Base-by-base conservation (phyloP, 2,888 invertebrate species). In the Conops quadrifasciatus region DNA sequence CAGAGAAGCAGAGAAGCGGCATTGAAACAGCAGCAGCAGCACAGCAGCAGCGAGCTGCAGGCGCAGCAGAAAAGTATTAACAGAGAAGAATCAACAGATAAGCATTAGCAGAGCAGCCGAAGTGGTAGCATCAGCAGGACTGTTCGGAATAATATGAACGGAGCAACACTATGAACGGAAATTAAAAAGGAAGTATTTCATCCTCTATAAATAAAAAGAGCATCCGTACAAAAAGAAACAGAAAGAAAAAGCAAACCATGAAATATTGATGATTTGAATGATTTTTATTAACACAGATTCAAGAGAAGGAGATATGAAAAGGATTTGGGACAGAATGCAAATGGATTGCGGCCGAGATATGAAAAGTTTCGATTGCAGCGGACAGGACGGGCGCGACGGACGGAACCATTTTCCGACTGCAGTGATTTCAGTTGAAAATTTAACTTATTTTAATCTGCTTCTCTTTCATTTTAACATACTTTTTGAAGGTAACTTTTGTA, bases 211-310 rank as follows among this genome's bases (percentile, higher is more conserved):
- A 13, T 1, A 43, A 62, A 36, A 43, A 62, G 16, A 47, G 47
- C 21, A 13, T 16, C 47, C 15, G 45, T 13, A 62, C 45, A 47
- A 26, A 47, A 11, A 24, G 24, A 16, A 45, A 45, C 21, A 21
- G 63, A 7, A 47, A 26, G 19, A 36, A 21, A 30, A 15, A 15
- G 16, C 24, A 24, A 36, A 28, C 65, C 36, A 65, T 66, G 51
- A 56, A 56, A 56, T 21, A 43, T 66, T 66, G 66, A 66, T 36
- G 24, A 53, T 24, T 66, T 56, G 15, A 30, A 36, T 53, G 53
- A 19, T 53, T 53, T 66, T 53, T 66, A 66, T 56, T 56, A 66
- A 66, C 56, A 43, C 9, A 5, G 43, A 51, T 43, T 66, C 15
- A 24, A 36, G 26, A 4, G 24, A 47, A 47, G 63, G 47, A 36